phyloP scores from a whole-genome alignment of 2,113 vertebrate species.

The Apteryx mantelli region DNA sequence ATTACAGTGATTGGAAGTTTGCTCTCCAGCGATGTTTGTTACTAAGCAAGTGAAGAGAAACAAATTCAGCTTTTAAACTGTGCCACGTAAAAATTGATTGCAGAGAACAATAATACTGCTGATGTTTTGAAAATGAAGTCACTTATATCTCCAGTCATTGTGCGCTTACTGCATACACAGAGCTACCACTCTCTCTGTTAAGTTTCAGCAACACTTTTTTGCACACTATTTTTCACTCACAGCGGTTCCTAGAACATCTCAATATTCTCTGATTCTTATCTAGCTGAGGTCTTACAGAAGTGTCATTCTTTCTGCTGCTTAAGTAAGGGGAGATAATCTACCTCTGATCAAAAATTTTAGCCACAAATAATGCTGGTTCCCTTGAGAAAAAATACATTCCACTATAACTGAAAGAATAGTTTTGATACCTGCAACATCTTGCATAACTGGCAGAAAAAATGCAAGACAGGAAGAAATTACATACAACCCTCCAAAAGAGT shows the following conservation, averaged over 20 bases:
- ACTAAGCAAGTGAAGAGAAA: not conserved
- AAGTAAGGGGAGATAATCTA: not conserved
- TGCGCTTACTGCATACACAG: not conserved
- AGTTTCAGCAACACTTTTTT: not conserved
- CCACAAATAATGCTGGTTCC: not conserved
- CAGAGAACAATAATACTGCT: not conserved
- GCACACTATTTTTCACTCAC: not conserved
- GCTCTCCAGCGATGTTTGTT: not conserved
- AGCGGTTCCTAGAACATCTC: not conserved
- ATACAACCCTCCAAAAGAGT: not conserved
- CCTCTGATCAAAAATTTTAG: not conserved
- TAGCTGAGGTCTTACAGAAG: not conserved
- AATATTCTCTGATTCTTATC: not conserved
- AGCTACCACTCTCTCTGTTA: not conserved
- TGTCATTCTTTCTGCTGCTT: not conserved
- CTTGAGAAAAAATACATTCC: not conserved
- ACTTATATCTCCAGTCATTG: not conserved
- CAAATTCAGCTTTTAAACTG: not conserved
- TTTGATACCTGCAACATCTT: not conserved
- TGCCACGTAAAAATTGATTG: not conserved
- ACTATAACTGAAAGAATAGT: not conserved
- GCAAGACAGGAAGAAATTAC: not conserved
- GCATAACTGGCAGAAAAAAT: not conserved
- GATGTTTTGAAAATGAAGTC: slow-evolving; percentile 25
- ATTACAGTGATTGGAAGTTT: not conserved